A percentile compares a stretch with the other conserved stretches of the same genome.
These are phyloP conservation scores for Gryllus longicercus DNA, from an alignment of 2,888 invertebrate genomes.

Conservation along the genomic window DNA sequence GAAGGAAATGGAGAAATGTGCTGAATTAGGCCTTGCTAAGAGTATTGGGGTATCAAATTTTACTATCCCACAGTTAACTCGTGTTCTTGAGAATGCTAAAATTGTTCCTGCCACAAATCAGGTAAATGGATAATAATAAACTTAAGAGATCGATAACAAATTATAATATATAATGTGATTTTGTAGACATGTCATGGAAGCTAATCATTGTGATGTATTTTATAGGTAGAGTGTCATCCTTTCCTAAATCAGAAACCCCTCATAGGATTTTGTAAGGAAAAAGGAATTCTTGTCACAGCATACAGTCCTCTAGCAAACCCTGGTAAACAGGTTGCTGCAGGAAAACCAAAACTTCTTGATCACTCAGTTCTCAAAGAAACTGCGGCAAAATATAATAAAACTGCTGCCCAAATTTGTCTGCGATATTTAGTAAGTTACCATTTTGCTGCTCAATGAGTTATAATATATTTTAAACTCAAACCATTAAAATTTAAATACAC, in stretches of 20 bases:
- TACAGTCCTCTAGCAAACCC: neutral
- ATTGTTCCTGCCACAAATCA: conserved; percentile 39
- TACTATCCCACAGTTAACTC: conserved; percentile 49
- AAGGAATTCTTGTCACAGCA: neutral
- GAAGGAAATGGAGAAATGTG: conserved; percentile 49
- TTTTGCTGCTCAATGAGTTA: neutral
- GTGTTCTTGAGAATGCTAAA: conserved; percentile 46
- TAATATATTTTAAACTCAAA: too few species aligned
- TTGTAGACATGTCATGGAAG: too few species aligned
- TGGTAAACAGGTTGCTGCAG: neutral
- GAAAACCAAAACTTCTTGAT: neutral
- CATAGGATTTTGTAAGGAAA: neutral
- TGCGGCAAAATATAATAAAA: neutral
- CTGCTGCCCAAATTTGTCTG: neutral
- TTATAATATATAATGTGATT: too few species aligned
- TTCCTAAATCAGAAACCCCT: neutral
- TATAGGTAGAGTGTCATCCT: conserved; percentile 4
- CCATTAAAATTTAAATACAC: neutral
- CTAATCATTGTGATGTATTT: neutral
- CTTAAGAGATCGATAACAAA: too few species aligned
- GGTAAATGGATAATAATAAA: conserved; percentile 29
- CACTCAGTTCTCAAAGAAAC: neutral
- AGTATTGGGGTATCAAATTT: conserved; percentile 55
- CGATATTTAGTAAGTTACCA: neutral
- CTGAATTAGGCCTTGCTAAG: conserved; percentile 47